Evolutionary conservation across 2,888 invertebrate genomes (phyloP).

Genomic region (Octodonta nipae): DNA sequence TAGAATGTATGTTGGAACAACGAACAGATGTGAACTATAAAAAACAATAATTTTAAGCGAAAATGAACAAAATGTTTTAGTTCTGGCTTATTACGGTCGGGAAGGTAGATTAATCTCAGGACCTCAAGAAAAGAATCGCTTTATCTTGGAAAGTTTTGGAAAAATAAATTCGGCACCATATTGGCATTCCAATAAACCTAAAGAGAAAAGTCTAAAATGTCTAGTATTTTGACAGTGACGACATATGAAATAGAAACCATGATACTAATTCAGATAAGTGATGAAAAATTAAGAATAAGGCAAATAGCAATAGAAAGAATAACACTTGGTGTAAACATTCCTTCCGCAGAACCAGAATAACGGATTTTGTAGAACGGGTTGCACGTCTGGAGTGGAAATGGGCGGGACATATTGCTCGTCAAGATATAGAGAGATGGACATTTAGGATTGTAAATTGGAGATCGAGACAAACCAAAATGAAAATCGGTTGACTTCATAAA

Average conservation of each 20-base stretch:
- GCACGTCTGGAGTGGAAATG: background rate
- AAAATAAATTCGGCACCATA: background rate
- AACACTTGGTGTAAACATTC: constrained; percentile 1
- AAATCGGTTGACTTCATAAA: background rate
- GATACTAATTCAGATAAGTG: constrained; percentile 1
- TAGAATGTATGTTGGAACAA: too few species aligned
- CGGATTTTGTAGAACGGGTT: background rate
- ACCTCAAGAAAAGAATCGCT: background rate
- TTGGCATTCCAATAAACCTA: constrained; percentile 1
- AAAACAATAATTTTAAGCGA: constrained; percentile 1
- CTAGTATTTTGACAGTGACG: background rate
- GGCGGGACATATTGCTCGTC: constrained; percentile 1
- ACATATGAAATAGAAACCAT: constrained; percentile 1
- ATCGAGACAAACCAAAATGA: too few species aligned
- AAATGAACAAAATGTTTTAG: background rate
- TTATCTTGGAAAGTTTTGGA: background rate
- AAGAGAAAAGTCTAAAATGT: background rate
- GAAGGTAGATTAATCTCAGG: too few species aligned
- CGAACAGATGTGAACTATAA: background rate
- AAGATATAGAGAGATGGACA: constrained; percentile 1
- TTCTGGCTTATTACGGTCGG: too few species aligned
- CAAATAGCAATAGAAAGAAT: constrained; percentile 1
- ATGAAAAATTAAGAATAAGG: background rate
- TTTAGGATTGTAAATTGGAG: constrained; percentile 1
- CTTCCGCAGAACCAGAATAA: too few species aligned